A percentile compares a stretch with the other conserved stretches of the same genome.
These are phyloP conservation scores for Pseudomugil gertrudae DNA, from an alignment of 2,797 vertebrate genomes.

Conservation along the genomic window DNA sequence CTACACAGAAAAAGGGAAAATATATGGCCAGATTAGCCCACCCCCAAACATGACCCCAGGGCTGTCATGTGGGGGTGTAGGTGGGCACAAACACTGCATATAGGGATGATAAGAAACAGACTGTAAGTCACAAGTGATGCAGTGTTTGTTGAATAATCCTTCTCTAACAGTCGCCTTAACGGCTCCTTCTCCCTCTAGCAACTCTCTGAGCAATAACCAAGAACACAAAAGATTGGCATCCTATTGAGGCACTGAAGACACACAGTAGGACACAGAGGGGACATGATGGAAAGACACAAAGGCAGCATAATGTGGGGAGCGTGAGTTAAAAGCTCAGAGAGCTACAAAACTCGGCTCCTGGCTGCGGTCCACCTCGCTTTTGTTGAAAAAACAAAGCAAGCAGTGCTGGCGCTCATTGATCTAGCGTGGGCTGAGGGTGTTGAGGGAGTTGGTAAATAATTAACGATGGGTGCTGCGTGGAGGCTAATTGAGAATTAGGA, in stretches of 20 bases:
- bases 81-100: slow-evolving; percentile 49
- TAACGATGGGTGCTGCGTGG: slow-evolving; percentile 57
- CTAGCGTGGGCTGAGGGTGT: slow-evolving; percentile 41
- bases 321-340: slow-evolving; percentile 44
- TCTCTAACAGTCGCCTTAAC: slow-evolving; percentile 56
- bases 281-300: slow-evolving; percentile 46
- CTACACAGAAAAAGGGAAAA: slow-evolving; percentile 30
- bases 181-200: slow-evolving; percentile 45
- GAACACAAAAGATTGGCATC: slow-evolving; percentile 45
- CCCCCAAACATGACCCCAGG: slow-evolving; percentile 49
- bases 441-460: slow-evolving; percentile 72
- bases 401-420: slow-evolving; percentile 48
- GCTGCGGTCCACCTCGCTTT: slow-evolving; percentile 40
- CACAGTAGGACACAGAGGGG: slow-evolving; percentile 38
- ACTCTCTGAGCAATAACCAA: slow-evolving; percentile 57
- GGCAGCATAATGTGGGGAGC: slow-evolving; percentile 16
- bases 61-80: slow-evolving; percentile 42
- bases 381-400: slow-evolving; percentile 36
- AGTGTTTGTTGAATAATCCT: slow-evolving; percentile 62
- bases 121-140: slow-evolving; percentile 60
- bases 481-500: slow-evolving; percentile 74
- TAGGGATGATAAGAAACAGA: slow-evolving; percentile 65
- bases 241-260: slow-evolving; percentile 25
- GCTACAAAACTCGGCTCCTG: slow-evolving; percentile 38
- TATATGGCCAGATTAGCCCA: slow-evolving; percentile 65